A percentile compares a stretch with the other conserved stretches of the same genome.
These are phyloP conservation scores for Thinocorus orbignyianus DNA, from an alignment of 2,113 vertebrate species.

Conservation along the genomic window DNA sequence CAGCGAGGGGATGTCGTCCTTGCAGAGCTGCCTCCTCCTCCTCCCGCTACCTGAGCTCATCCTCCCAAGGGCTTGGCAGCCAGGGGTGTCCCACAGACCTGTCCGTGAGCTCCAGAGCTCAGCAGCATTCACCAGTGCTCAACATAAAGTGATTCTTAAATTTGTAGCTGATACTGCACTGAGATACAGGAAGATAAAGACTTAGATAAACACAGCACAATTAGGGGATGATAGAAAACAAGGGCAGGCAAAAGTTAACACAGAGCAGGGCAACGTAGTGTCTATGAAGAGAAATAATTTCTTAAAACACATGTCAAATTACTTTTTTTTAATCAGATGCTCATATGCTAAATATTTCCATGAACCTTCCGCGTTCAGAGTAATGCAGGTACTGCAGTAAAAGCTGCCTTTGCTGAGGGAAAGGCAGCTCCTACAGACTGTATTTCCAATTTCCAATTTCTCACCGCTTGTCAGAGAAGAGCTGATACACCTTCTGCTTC, in stretches of 20 bases:
- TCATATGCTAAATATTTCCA: neutral
- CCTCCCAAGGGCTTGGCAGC: neutral
- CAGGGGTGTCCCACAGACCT: neutral
- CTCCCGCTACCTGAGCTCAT: neutral
- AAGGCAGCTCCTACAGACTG: neutral
- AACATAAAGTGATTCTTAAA: neutral
- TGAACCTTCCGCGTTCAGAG: neutral
- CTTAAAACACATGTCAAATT: neutral
- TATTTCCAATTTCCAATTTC: neutral
- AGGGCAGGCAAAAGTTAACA: neutral
- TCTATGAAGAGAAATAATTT: neutral
- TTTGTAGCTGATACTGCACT: neutral
- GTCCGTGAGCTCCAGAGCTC: neutral
- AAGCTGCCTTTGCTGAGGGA: neutral
- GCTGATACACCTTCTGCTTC: neutral
- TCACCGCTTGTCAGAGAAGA: neutral
- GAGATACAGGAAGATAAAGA: neutral
- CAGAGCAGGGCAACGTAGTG: neutral
- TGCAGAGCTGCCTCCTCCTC: neutral
- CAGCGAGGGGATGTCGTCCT: fast-evolving
- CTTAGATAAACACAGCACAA: neutral
- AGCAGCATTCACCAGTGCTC: neutral
- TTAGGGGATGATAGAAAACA: neutral
- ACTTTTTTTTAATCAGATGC: neutral
- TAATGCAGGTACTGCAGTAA: neutral